Conservation (phyloP, 2,888 invertebrate genomes). For the Polyommatus iphigenia region DNA sequence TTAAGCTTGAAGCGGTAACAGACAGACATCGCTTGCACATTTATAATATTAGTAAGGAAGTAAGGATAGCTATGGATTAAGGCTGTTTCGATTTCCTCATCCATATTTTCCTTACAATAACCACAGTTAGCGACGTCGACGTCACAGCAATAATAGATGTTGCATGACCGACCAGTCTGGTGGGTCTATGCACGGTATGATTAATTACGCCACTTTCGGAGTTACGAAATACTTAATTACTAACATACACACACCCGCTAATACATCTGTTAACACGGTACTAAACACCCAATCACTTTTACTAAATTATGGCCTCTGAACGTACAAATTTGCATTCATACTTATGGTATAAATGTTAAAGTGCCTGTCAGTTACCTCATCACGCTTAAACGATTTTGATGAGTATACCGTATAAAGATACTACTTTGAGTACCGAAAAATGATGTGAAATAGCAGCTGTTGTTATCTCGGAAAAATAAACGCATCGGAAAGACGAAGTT, state of each 20-base stretch:
- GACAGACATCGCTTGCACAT: too few species aligned
- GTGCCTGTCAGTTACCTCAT: too few species aligned
- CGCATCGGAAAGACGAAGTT: too few species aligned
- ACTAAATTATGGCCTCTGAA: not conserved
- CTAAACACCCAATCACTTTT: not conserved
- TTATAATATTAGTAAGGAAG: too few species aligned
- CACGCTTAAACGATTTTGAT: too few species aligned
- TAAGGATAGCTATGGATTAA: too few species aligned
- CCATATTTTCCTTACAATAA: not conserved
- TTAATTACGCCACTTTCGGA: constrained; percentile 11
- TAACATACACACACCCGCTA: not conserved
- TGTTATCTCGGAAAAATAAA: too few species aligned
- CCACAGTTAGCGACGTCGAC: not conserved
- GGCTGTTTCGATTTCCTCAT: not conserved
- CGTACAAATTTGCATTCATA: not conserved
- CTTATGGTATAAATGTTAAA: not conserved
- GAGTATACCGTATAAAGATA: too few species aligned
- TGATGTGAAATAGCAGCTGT: too few species aligned
- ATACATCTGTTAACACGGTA: constrained; percentile 1
- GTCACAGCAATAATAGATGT: not conserved
- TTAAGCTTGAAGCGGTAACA: too few species aligned
- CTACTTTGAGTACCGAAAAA: too few species aligned
- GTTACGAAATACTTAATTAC: constrained; percentile 20
- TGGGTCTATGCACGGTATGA: constrained; percentile 8
- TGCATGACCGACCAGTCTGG: constrained; percentile 10